A percentile compares a stretch with the other conserved stretches of the same genome.
These are phyloP conservation scores for Meta bourneti DNA, from an alignment of 2,888 invertebrate species.

Conservation along the genomic window DNA sequence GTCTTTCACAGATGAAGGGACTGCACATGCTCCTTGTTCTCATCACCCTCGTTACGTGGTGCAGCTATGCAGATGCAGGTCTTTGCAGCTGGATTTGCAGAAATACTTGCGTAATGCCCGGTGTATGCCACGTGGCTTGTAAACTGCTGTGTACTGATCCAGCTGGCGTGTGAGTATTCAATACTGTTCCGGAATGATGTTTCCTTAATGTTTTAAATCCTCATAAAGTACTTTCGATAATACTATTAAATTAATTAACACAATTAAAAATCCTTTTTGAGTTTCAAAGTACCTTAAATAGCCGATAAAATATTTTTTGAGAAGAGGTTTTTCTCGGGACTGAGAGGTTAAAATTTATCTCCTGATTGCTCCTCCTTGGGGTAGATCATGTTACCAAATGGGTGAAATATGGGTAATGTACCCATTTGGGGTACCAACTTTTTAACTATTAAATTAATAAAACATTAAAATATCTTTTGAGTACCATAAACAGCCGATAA, in stretches of 20 bases:
- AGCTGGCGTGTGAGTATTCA: conserved; percentile 41
- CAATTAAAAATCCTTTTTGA: background rate
- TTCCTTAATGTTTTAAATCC: background rate
- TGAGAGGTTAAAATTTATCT: no score
- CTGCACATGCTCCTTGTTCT: conserved; percentile 2
- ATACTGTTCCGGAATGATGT: no score
- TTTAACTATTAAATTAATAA: no score
- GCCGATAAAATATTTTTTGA: background rate
- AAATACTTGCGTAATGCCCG: conserved; percentile 57
- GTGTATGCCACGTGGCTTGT: conserved; percentile 69
- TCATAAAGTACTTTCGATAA: background rate
- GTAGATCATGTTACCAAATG: no score
- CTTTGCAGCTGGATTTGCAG: conserved; percentile 69
- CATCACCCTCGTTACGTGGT: conserved; percentile 25
- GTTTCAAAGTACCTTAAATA: background rate
- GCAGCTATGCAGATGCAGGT: conserved; percentile 49
- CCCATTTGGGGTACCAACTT: no score
- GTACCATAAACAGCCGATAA: no score
- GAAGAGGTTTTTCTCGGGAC: no score
- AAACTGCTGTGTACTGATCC: conserved; percentile 73
- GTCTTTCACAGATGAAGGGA: conserved; percentile 39
- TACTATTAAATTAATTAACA: background rate
- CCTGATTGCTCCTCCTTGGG: no score
- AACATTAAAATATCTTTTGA: no score
- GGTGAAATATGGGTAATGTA: no score